These are phyloP conservation scores for Aphis craccivora DNA, from an alignment of 1,140 invertebrate genomes.

Conservation along the genomic window DNA sequence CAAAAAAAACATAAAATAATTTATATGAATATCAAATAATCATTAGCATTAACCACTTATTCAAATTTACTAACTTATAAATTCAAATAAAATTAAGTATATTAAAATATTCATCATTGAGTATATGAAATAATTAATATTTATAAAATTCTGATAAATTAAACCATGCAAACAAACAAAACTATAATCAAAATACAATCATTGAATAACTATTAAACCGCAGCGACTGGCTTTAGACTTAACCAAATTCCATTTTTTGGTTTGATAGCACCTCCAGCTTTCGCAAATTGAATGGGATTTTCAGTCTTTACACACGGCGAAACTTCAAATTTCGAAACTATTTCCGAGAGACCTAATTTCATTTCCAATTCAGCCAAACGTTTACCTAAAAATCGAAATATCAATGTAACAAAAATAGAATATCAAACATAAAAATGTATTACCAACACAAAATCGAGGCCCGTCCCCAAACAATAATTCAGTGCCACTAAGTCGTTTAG, in stretches of 20 bases:
- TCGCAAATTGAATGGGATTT: constrained; percentile 14
- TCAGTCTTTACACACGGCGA: constrained; percentile 53
- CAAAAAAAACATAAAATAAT: too few species aligned
- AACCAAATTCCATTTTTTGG: constrained; percentile 54
- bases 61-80: too few species aligned
- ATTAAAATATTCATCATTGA: too few species aligned
- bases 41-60: too few species aligned
- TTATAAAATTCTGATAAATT: too few species aligned
- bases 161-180: too few species aligned
- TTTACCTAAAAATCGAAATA: constrained; percentile 47
- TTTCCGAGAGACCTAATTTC: constrained; percentile 58
- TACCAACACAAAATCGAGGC: constrained; percentile 73
- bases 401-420: neutral
- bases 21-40: too few species aligned
- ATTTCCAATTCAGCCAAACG: constrained; percentile 60
- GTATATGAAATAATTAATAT: too few species aligned
- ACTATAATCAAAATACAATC: too few species aligned
- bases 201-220: too few species aligned
- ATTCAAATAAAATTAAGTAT: too few species aligned
- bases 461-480: constrained; percentile 77
- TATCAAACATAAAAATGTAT: neutral
- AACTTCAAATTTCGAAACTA: constrained; percentile 62
- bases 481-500: constrained; percentile 63
- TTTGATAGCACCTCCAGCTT: neutral
- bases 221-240: neutral